phyloP scores from a whole-genome alignment of 2,113 vertebrate species.

The Arothron firmamentum region DNA sequence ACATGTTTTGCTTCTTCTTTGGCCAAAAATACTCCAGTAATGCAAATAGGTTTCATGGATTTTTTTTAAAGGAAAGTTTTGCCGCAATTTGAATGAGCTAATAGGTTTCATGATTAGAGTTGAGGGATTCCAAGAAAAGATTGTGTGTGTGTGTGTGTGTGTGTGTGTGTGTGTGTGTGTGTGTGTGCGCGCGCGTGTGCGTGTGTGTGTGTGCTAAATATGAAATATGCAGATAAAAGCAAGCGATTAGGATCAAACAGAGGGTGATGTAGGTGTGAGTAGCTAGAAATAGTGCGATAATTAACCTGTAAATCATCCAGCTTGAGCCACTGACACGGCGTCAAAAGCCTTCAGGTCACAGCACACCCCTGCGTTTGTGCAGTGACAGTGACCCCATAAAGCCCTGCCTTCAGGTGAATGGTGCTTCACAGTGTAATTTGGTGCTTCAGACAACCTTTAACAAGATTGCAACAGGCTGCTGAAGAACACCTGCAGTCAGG shows the following conservation, averaged over 20 bases:
- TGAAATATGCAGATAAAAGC: background rate
- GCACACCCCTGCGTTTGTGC: conserved; percentile 20
- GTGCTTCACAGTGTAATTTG: conserved; percentile 42
- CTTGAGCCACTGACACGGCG: conserved; percentile 44
- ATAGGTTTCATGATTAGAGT: conserved; percentile 36
- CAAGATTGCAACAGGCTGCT: conserved; percentile 17
- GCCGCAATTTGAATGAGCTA: conserved; percentile 48
- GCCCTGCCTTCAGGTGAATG: conserved; percentile 46
- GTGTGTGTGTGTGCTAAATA: conserved; percentile 15
- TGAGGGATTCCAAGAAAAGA: conserved; percentile 37
- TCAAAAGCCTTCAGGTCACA: conserved; percentile 43
- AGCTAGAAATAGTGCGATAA: conserved; percentile 47
- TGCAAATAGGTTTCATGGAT: conserved; percentile 5
- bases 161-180: conserved; percentile 13
- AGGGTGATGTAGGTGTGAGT: conserved; percentile 34
- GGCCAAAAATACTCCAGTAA: conserved; percentile 13
- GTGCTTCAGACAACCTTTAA: conserved; percentile 29
- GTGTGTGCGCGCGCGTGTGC: conserved; percentile 10
- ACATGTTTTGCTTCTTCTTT: conserved; percentile 34
- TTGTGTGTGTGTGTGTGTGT: conserved; percentile 16
- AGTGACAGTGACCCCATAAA: conserved; percentile 56
- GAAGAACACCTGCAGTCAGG: background rate
- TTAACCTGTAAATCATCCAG: conserved; percentile 65
- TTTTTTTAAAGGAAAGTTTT: conserved; percentile 19
- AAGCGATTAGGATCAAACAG: conserved; percentile 40